Percentiles rank a stretch among this genome's conserved stretches.
phyloP scores from a whole-genome alignment of 92 coral and sea anemone species.

The Parazoanthus darwini region DNA sequence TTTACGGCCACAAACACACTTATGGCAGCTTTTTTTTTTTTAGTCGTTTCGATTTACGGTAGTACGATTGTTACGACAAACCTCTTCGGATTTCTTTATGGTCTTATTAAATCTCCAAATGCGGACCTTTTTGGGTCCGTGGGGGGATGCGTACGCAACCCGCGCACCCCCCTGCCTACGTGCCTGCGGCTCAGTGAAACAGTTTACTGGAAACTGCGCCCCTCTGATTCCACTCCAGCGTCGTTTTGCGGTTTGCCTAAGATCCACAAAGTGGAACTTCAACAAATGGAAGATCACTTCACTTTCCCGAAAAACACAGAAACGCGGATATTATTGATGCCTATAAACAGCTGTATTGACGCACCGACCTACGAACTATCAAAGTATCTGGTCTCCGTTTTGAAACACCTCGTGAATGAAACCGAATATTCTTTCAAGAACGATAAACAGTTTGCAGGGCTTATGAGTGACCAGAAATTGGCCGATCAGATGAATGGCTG shows the following conservation, averaged over 20 bases:
- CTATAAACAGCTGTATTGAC: slow-evolving; percentile 25
- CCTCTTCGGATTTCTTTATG: no score
- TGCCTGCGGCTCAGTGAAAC: no score
- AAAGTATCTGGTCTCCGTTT: not conserved
- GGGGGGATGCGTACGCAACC: no score
- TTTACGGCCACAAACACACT: no score
- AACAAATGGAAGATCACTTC: not conserved
- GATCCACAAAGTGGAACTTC: slow-evolving; percentile 6
- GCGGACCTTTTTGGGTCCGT: no score
- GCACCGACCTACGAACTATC: slow-evolving; percentile 5
- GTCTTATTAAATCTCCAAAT: no score
- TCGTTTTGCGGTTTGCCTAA: slow-evolving; percentile 16
- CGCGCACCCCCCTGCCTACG: no score
- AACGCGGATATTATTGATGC: not conserved
- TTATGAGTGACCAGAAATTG: not conserved
- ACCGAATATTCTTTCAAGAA: not conserved
- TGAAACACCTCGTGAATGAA: not conserved
- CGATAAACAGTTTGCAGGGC: slow-evolving; percentile 7
- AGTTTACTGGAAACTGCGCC: no score
- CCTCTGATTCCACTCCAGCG: no score
- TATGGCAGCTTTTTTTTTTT: no score
- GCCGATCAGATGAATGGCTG: not conserved
- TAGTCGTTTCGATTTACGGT: no score
- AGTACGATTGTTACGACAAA: no score
- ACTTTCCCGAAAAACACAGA: not conserved